phyloP scores from a whole-genome alignment of 2,888 invertebrate genomes.

The Theristus sp. region DNA sequence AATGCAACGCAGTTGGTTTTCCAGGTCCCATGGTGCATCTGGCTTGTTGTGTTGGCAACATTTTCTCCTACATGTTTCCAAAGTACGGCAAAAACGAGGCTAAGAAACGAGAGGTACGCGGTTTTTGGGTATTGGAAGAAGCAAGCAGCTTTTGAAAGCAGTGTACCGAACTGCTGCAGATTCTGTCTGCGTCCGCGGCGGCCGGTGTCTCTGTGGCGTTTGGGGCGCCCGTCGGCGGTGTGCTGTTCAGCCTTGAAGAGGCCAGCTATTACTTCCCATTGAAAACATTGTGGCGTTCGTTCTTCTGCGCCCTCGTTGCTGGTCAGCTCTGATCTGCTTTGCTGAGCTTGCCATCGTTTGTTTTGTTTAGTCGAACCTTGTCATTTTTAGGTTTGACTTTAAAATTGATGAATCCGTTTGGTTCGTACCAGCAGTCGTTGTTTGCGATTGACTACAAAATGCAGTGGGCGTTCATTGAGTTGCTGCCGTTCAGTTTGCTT shows the following conservation, averaged over 20 bases:
- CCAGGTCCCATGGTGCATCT: conserved; percentile 87
- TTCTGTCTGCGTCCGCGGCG: conserved; percentile 89
- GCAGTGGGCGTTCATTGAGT: conserved; percentile 94
- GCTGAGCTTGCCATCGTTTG: not conserved
- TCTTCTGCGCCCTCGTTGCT: conserved; percentile 94
- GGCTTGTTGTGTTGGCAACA: conserved; percentile 81
- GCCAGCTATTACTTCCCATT: conserved; percentile 96
- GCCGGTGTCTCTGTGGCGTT: conserved; percentile 98
- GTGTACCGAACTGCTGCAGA: conserved; percentile 33
- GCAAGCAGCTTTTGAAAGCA: not conserved
- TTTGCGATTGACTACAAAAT: conserved; percentile 96
- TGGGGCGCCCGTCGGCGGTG: conserved; percentile 93
- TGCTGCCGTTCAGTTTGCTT: conserved; percentile 79
- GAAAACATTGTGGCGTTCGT: conserved; percentile 95
- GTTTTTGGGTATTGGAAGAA: not conserved
- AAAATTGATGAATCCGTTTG: conserved; percentile 91
- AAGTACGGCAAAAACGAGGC: conserved; percentile 97
- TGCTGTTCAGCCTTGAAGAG: conserved; percentile 56
- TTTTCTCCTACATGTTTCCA: conserved; percentile 89
- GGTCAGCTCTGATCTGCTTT: conserved; percentile 29
- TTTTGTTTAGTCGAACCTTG: not conserved
- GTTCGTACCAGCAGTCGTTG: conserved; percentile 89
- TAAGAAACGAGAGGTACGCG: conserved; percentile 65
- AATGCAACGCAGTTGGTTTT: not conserved
- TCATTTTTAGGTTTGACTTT: conserved; percentile 53